A percentile compares a stretch with the other conserved stretches of the same genome.
Evolutionary conservation across 2,113 vertebrate species (phyloP).

Genomic region (Anhinga anhinga): DNA sequence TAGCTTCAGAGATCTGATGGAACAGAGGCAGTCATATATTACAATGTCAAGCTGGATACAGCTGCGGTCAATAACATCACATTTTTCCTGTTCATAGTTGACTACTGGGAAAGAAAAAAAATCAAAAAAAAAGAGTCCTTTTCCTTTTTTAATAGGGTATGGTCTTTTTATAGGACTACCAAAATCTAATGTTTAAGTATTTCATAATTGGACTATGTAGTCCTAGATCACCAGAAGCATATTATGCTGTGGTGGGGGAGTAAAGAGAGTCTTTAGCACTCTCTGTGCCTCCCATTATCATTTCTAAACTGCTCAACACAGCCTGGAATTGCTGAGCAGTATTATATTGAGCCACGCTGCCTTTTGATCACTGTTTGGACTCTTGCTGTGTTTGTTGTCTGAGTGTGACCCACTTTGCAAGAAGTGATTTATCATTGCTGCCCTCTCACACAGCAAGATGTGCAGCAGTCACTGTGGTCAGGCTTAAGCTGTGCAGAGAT

Average conservation of each 20-base stretch:
- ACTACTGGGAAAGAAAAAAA: too few relatives aligned
- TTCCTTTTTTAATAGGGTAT: neutral
- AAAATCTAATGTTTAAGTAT: neutral
- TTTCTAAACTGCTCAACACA: neutral
- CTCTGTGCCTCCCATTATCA: neutral
- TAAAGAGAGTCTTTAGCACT: neutral
- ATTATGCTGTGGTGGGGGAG: neutral
- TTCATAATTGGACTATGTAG: neutral
- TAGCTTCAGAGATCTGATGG: neutral
- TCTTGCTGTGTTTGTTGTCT: neutral
- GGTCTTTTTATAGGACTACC: neutral
- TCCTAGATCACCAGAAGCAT: neutral
- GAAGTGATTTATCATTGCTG: neutral
- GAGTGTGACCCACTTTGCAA: neutral
- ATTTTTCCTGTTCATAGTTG: neutral
- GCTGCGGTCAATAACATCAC: neutral
- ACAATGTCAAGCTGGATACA: neutral
- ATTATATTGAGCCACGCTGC: neutral
- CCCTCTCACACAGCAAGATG: neutral
- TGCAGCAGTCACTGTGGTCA: neutral
- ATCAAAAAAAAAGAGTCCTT: neutral
- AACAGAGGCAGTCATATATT: neutral
- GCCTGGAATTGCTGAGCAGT: neutral
- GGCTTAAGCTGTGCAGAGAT: neutral
- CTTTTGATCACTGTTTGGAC: conserved; percentile 8